Evolutionary conservation across 2,113 vertebrate genomes (phyloP).

Genomic region (Perognathus longimembris): DNA sequence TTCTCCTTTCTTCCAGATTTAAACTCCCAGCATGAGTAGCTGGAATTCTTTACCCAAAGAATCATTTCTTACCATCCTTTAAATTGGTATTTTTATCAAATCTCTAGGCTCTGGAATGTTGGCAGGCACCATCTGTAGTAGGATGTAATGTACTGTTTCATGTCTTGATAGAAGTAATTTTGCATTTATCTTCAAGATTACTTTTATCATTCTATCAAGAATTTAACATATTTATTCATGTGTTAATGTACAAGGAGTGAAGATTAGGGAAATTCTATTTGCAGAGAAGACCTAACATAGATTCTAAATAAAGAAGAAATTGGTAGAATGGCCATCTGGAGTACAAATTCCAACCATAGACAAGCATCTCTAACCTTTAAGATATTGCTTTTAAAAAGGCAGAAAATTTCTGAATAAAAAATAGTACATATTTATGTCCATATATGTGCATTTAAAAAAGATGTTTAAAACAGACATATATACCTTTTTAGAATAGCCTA

Average conservation of each 20-base stretch:
- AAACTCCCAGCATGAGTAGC: not conserved
- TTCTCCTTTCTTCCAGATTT: not conserved
- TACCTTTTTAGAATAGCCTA: not conserved
- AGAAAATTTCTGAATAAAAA: not conserved
- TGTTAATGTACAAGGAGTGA: conserved; percentile 75
- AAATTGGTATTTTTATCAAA: conserved; percentile 60
- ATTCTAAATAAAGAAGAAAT: conserved; percentile 59
- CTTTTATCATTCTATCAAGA: conserved; percentile 68
- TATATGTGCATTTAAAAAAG: not conserved
- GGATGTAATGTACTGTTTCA: conserved; percentile 67
- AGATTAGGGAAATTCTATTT: conserved; percentile 80
- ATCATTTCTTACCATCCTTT: conserved; percentile 2
- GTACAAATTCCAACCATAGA: conserved; percentile 20
- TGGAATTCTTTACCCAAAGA: conserved; percentile 33
- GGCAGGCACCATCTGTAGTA: conserved; percentile 56
- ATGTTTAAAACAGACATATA: not conserved
- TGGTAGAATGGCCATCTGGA: conserved; percentile 30
- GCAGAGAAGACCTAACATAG: conserved; percentile 60
- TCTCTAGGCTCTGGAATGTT: not conserved
- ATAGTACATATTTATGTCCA: too few species aligned
- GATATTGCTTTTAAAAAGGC: conserved; percentile 31
- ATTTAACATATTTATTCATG: conserved; percentile 82
- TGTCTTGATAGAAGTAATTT: conserved; percentile 76
- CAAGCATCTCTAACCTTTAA: conserved; percentile 16
- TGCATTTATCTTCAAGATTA: conserved; percentile 71